Evolutionary conservation across 2,888 invertebrate species (phyloP).

Genomic region (Sesia apiformis): DNA sequence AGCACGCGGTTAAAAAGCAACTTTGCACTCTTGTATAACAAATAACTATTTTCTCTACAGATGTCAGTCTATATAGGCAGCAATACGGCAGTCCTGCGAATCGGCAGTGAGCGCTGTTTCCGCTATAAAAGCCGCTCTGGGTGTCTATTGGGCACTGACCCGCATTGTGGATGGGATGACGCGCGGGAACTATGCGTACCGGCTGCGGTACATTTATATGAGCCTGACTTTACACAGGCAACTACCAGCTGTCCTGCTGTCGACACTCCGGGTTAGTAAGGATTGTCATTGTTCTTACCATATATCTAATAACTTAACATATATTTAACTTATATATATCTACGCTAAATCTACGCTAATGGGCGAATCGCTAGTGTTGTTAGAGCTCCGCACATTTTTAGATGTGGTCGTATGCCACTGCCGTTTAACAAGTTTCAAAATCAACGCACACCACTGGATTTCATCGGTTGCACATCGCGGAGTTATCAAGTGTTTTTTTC

Average conservation of each 20-base stretch:
- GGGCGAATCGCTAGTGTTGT: no score
- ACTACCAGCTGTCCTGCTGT: conserved; percentile 81
- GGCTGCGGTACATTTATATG: conserved; percentile 72
- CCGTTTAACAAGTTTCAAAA: no score
- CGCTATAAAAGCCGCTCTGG: conserved; percentile 80
- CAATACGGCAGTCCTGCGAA: conserved; percentile 77
- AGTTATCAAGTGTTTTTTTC: neutral
- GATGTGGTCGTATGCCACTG: neutral
- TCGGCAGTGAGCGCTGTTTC: conserved; percentile 85
- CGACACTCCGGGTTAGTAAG: conserved; percentile 66
- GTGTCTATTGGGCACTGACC: conserved; percentile 90
- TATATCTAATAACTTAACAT: no score
- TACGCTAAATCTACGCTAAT: no score
- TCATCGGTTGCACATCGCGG: neutral
- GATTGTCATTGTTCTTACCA: neutral
- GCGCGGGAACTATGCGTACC: conserved; percentile 81
- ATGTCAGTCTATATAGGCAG: conserved; percentile 87
- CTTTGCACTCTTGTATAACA: no score
- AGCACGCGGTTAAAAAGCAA: no score
- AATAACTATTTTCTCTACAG: conserved; percentile 40
- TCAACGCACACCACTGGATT: no score
- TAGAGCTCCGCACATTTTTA: no score
- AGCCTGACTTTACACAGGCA: conserved; percentile 85
- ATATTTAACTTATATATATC: no score
- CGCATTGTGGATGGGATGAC: conserved; percentile 96